Percentiles rank a stretch among this genome's conserved stretches.
Conservation (phyloP, 1,140 invertebrate genomes). For the Hirudo medicinalis region DNA sequence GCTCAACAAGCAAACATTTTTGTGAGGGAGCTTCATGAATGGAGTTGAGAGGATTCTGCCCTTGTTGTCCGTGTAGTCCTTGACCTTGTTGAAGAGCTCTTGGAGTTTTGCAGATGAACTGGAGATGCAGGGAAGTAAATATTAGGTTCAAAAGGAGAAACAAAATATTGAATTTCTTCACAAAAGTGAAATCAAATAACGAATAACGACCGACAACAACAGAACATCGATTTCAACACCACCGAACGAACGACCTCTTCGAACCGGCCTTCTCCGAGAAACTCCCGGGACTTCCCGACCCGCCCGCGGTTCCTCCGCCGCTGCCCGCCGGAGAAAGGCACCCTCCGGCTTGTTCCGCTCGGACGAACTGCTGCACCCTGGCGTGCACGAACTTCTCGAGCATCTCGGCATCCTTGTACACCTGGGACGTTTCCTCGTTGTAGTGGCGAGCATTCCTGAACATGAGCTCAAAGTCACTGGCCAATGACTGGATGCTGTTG, state of each 20-base stretch:
- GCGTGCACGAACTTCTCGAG: conserved; percentile 71
- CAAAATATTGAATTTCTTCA: neutral
- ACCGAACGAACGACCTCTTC: neutral
- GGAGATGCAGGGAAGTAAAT: neutral
- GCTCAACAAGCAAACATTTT: conserved; percentile 47
- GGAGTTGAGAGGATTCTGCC: conserved; percentile 44
- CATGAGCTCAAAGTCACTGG: conserved; percentile 68
- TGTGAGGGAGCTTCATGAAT: conserved; percentile 58
- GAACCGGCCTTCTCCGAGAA: neutral
- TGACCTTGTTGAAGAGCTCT: conserved; percentile 74
- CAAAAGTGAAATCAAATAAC: neutral
- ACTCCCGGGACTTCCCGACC: conserved; percentile 15
- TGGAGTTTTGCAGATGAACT: conserved; percentile 52
- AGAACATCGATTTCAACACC: too few relatives aligned
- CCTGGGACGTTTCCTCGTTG: conserved; percentile 86
- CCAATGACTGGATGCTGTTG: conserved; percentile 50
- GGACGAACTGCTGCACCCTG: conserved; percentile 51
- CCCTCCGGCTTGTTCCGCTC: conserved; percentile 25
- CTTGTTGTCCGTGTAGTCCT: conserved; percentile 54
- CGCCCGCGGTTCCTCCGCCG: conserved; percentile 26
- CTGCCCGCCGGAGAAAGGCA: conserved; percentile 17
- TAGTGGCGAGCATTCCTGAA: conserved; percentile 88
- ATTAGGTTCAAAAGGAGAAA: too few relatives aligned
- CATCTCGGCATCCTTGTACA: conserved; percentile 81
- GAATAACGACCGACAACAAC: neutral